Evolutionary conservation across 2,888 invertebrate species (phyloP).

Genomic region (Cantharis rustica): DNA sequence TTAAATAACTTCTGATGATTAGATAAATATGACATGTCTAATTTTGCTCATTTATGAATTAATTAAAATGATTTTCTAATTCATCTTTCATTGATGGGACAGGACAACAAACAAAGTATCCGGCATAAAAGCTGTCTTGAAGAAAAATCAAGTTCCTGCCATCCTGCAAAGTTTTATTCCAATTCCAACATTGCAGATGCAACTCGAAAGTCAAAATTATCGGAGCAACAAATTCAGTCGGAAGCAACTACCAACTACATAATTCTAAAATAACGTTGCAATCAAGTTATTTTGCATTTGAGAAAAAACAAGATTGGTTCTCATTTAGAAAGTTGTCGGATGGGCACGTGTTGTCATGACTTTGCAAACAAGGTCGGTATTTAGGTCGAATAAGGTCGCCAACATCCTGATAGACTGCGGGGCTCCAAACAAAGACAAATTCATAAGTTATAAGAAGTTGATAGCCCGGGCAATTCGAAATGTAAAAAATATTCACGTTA

Average conservation of each 20-base stretch:
- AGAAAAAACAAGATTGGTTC: constrained; percentile 25
- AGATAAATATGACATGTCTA: not conserved
- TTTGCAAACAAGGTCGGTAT: constrained; percentile 51
- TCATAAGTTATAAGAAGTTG: constrained; percentile 17
- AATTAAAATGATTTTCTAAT: not conserved
- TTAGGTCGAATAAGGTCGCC: constrained; percentile 46
- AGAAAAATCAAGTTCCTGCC: not conserved
- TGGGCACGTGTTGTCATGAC: constrained; percentile 45
- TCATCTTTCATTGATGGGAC: not conserved
- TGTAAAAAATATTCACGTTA: not conserved
- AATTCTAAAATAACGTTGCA: not conserved
- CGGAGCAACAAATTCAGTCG: not conserved
- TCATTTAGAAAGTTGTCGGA: constrained; percentile 36
- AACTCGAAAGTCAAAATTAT: not conserved
- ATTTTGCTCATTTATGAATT: constrained; percentile 1
- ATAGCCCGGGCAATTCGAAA: not conserved
- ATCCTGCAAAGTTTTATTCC: not conserved
- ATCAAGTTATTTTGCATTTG: constrained; percentile 3
- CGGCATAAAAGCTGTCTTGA: not conserved
- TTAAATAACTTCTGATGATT: not conserved
- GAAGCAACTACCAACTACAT: not conserved
- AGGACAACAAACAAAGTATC: not conserved
- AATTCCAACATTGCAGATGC: not conserved
- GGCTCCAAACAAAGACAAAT: constrained; percentile 48
- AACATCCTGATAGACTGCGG: constrained; percentile 51